Conservation (phyloP, 2,888 invertebrate species). For the Micoletzkya japonica region DNA sequence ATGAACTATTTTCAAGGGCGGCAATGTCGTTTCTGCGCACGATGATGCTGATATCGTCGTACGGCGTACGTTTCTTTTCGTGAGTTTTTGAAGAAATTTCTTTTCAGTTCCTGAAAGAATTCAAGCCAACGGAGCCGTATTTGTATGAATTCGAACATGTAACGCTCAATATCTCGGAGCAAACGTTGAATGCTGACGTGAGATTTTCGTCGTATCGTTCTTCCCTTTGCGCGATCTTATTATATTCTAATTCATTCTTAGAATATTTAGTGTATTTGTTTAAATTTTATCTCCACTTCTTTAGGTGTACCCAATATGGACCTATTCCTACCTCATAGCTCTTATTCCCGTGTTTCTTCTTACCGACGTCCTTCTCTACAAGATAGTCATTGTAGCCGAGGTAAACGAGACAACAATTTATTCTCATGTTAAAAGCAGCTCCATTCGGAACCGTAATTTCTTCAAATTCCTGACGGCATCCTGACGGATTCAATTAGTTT, state of each 20-base stretch:
- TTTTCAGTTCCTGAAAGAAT: conserved; percentile 51
- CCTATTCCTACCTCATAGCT: conserved; percentile 40
- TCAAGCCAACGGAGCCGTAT: conserved; percentile 58
- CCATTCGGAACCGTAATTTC: too few species aligned
- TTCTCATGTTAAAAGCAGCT: too few species aligned
- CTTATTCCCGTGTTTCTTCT: conserved; percentile 41
- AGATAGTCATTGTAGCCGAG: conserved; percentile 35
- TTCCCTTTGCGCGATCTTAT: neutral
- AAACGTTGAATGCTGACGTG: conserved; percentile 41
- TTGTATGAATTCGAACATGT: conserved; percentile 55
- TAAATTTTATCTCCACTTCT: neutral
- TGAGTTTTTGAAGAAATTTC: too few species aligned
- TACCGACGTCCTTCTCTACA: conserved; percentile 47
- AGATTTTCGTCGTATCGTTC: neutral
- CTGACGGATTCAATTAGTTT: too few species aligned
- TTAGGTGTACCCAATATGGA: conserved; percentile 44
- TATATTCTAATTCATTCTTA: neutral
- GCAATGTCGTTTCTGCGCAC: too few species aligned
- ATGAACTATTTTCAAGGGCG: too few species aligned
- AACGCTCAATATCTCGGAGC: conserved; percentile 48
- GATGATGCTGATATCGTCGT: too few species aligned
- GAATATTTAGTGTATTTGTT: too few species aligned
- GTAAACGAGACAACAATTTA: too few species aligned
- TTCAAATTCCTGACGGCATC: too few species aligned
- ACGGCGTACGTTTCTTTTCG: too few species aligned